phyloP scores from a whole-genome alignment of 2,113 vertebrate species.

The Nibea albiflora region DNA sequence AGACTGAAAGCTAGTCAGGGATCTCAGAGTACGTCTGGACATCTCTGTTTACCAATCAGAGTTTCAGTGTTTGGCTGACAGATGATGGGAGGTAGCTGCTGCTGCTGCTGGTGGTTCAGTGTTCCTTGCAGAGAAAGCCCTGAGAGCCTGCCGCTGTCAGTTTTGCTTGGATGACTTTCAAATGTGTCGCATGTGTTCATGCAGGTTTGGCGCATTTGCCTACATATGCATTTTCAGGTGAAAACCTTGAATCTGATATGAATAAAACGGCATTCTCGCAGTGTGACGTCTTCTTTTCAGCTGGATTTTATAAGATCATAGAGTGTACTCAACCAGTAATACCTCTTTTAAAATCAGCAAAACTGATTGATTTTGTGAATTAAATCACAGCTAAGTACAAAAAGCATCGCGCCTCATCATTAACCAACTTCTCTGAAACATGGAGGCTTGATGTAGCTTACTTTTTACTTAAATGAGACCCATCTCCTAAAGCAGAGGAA shows the following conservation, averaged over 20 bases:
- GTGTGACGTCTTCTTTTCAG: neutral
- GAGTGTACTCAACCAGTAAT: neutral
- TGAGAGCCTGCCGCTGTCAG: slow-evolving; percentile 70
- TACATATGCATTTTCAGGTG: slow-evolving; percentile 20
- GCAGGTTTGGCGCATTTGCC: slow-evolving; percentile 18
- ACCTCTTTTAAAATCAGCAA: neutral
- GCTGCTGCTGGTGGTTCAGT: slow-evolving; percentile 45
- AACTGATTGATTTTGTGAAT: neutral
- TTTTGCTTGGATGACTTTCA: slow-evolving; percentile 66
- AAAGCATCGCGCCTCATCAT: neutral
- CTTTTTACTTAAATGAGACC: neutral
- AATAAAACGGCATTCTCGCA: neutral
- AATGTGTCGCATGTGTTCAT: slow-evolving; percentile 40
- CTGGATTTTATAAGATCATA: neutral
- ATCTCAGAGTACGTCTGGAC: slow-evolving; percentile 58
- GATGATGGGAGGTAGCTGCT: slow-evolving; percentile 46
- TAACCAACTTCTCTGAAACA: neutral
- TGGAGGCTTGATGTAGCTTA: neutral
- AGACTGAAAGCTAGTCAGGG: slow-evolving; percentile 54
- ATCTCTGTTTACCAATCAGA: slow-evolving; percentile 72
- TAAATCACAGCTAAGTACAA: neutral
- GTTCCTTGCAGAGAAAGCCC: slow-evolving; percentile 58
- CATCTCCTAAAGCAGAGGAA: neutral
- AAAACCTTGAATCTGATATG: neutral
- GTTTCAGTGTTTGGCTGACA: slow-evolving; percentile 67